Evolutionary conservation across 2,888 invertebrate genomes (phyloP), one percentile per base, ranked within the genome.

Genomic region (Idaea aversata): DNA sequence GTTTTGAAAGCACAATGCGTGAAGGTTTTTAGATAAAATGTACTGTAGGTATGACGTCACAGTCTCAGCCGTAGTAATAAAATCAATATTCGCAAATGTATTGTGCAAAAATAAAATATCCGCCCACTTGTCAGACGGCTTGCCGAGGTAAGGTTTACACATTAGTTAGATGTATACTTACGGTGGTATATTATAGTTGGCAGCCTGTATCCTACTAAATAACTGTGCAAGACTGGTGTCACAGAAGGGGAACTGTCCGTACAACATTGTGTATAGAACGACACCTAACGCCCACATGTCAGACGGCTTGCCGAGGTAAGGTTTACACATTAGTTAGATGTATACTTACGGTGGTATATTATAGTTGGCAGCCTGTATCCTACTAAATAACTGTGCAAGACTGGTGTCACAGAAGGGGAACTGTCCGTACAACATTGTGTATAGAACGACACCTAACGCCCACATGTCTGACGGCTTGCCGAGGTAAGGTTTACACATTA

Each of bases 251-350:
- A 97, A 96, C 88, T 96, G 96, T 0, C 96, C 96, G 80, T 95
- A 97, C 13, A 97, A 87, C 96, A 96, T 96, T 0, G 96, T 96
- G 81, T 95, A 97, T 0, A 97, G 85, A 0, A 97, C 95, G 16
- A 97, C 96, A 0, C 97, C 97, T 3, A 97, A 81, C 0, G 96
- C 96, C 97, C 97, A 97, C 96, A 97, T 96, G 81, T 97, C 97
- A 0, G 96, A 96, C 0, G 96, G 96, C 82, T 97, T 97, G 75
- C 96, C 96, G 34, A 94, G 87, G 83, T 97, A 97, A 0, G 96
- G 96, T 80, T 59, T 15, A 36, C 65, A 7, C 58, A 63, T 59
- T 60, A 13, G 64, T 57, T 60, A 0, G 61, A 61, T 60, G 15
- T 63, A 64, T 62, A 93, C 94, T 93, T 84, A 96, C 96, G 94